Base-by-base conservation (phyloP, 2,113 vertebrate species). In the Neolamprologus hecqui region DNA sequence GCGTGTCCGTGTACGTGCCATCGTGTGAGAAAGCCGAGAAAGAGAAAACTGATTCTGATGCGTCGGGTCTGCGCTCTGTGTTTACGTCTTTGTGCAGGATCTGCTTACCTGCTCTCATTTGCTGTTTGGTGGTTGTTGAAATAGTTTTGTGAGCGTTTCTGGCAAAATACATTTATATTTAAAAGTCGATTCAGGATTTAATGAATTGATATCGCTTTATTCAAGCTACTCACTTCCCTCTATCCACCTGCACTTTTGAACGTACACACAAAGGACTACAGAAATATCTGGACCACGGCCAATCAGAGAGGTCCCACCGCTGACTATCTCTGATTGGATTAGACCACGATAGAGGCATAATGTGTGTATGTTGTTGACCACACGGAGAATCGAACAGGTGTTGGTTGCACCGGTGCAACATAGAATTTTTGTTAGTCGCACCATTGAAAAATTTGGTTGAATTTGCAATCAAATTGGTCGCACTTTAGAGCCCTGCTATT, bases 291-390 rank as follows among this genome's bases (percentile, higher is more conserved):
- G 28, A 60, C 5, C 28, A 60, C 2, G 9, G 28, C 5, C 57
- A 60, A 33, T 60, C 3, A 60, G 28, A 60, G 2, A 60, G 9
- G 5, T 60, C 55, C 23, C 2, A 0, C 23, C 0, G 1, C 13
- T 28, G 57, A 60, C 57, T 2, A 58, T 31, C 57, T 33, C 57
- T 60, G 26, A 60, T 60, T 33, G 57, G 57, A 33, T 60, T 60
- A 60, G 28, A 60, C 5, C 28, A 1, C 1, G 8, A 60, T 60
- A 60, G 57, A 4, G 3, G 28, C 28, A 60, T 19, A 60, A 60
- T 60, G 57, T 60, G 9, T 33, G 57, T 33, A 60, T 60, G 57
- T 60, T 60, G 57, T 60, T 33, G 28, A 60, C 57, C 57, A 60
- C 57, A 60, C 0, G 1, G 28, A 33, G 28, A 60, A 15, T 60